phyloP scores from a whole-genome alignment of 1,140 invertebrate species.

The Belonocnema kinseyi region DNA sequence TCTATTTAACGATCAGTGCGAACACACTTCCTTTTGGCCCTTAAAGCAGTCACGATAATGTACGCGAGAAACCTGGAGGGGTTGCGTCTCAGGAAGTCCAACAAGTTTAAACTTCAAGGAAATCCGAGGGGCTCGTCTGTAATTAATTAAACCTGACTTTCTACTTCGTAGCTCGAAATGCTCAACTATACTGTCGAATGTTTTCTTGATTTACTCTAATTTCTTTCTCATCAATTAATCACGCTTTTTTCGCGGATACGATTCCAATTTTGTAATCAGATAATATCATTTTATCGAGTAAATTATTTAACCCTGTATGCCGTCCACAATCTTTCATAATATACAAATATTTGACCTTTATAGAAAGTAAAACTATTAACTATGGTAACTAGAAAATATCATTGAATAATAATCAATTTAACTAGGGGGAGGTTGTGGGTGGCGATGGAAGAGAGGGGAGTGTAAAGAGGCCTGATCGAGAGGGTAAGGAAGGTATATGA shows the following conservation, averaged over 20 bases:
- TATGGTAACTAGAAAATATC: too few species aligned
- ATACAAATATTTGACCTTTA: background rate
- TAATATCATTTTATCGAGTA: background rate
- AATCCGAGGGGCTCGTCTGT: constrained; percentile 6
- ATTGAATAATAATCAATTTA: too few species aligned
- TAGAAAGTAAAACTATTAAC: too few species aligned
- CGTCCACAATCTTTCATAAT: background rate
- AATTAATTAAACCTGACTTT: constrained; percentile 34
- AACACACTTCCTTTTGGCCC: background rate
- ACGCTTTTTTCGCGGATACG: background rate
- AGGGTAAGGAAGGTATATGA: too few species aligned
- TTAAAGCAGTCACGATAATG: background rate
- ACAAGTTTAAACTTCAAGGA: background rate
- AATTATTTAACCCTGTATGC: background rate
- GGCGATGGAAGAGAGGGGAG: too few species aligned
- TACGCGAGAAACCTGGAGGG: background rate
- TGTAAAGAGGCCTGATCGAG: too few species aligned
- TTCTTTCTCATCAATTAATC: background rate
- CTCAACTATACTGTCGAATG: constrained; percentile 29
- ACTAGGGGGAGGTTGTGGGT: too few species aligned
- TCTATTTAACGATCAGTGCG: background rate
- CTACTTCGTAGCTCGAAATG: background rate
- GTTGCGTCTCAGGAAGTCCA: background rate
- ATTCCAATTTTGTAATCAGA: background rate
- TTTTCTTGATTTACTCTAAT: constrained; percentile 1